Evolutionary conservation across 2,113 vertebrate species (phyloP), one percentile per base, ranked within the genome.

Genomic region (Pteronura brasiliensis): DNA sequence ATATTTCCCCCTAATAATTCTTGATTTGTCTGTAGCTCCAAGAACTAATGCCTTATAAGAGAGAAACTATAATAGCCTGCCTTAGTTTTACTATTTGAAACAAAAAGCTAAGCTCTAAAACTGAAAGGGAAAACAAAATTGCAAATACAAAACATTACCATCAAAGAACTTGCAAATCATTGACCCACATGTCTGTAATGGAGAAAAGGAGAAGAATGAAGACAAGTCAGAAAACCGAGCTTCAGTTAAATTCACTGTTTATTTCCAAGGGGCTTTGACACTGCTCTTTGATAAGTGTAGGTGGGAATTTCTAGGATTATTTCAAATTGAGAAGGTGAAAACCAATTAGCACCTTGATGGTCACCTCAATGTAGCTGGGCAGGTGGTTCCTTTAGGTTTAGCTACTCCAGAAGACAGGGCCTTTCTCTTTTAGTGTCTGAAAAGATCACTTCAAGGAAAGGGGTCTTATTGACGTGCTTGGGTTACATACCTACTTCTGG

Each of bases 151-250:
- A 89, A 57, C 7, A 9, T 18, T 25, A 11, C 15, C 7, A 21
- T 23, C 3, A 25, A 76, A 92, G 29, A 29, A 77, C 55, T 80
- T 63, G 27, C 15, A 85, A 42, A n/a, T 42, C 95, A 90, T 6
- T 44, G 55, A 23, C 47, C 27, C n/a, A n/a, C 36, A 6, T 1
- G 7, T 15, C 63, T 44, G 1, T 23, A n/a, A 67, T 0, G 1
- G 90, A 31, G 31, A 88, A 80, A 82, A 10, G 34, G 1, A n/a
- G 88, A 39, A 83, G 69, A 80, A 90, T 7, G 23, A 88, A 79
- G 77, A 61, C 47, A 74, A 36, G 29, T 39, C 23, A 61, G 83
- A 44, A 97, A 47, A 36, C 44, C 0, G 12, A 81, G 79, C 36
- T 90, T 65, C 36, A 7, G 0, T n/a, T 83, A 42, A 91, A 88